Evolutionary conservation across 2,113 vertebrate genomes (phyloP).

Genomic region (Trematocara variabile): DNA sequence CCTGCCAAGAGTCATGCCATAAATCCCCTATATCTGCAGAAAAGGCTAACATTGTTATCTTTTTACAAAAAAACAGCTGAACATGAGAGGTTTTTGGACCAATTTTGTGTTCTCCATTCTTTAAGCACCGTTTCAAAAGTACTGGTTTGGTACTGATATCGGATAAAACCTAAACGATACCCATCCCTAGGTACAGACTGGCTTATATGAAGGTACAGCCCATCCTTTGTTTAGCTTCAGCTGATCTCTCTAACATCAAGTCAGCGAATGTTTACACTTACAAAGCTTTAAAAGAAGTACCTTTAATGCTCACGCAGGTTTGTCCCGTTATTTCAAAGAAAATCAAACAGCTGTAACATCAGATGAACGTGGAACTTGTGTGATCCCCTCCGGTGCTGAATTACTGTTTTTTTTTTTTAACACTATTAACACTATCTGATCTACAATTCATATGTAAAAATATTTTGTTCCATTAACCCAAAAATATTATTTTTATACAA

Average conservation of each 20-base stretch:
- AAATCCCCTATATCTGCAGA: no score
- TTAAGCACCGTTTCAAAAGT: no score
- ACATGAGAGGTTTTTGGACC: no score
- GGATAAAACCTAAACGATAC: no score
- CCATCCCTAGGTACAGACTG: no score
- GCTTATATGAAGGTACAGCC: background rate
- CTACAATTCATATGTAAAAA: slow-evolving; percentile 13
- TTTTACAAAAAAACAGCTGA: no score
- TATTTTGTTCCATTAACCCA: slow-evolving; percentile 6
- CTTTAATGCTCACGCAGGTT: background rate
- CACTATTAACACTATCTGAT: background rate
- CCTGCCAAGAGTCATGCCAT: no score
- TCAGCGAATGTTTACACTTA: background rate
- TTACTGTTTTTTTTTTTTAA: background rate
- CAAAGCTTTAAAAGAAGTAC: background rate
- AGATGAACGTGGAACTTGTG: background rate
- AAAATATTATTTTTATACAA: slow-evolving; percentile 34
- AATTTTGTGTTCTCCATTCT: no score
- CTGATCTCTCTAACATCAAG: accelerated
- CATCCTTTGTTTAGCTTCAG: background rate
- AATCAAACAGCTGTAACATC: background rate
- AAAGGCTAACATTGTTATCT: no score
- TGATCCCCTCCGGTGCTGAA: accelerated
- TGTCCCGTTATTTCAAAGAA: background rate
- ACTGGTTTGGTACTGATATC: no score